Percentiles rank a stretch among this genome's conserved stretches.
phyloP scores from a whole-genome alignment of 2,113 vertebrate genomes.

The Odocoileus hemionus region DNA sequence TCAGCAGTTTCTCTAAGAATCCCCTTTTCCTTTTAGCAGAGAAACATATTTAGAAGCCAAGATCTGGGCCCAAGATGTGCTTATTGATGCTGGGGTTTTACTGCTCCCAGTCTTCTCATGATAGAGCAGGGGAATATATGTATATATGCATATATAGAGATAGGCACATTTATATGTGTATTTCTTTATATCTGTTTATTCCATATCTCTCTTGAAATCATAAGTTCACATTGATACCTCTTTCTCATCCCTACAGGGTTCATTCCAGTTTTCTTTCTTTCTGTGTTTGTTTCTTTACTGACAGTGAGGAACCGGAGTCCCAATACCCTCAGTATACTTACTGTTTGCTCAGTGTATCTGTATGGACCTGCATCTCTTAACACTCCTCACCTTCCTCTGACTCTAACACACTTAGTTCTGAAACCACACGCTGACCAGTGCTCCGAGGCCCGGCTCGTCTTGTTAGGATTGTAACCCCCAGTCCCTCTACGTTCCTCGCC shows the following conservation, averaged over 20 bases:
- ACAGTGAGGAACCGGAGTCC: neutral
- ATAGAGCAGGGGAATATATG: neutral
- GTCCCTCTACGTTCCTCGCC: accelerated
- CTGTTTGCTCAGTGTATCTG: neutral
- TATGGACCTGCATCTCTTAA: neutral
- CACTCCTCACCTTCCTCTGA: neutral
- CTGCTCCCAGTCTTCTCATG: neutral
- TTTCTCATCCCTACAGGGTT: neutral
- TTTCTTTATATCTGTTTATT: neutral
- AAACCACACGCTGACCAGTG: neutral
- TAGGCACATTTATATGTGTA: neutral
- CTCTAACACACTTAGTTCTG: neutral
- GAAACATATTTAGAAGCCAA: neutral
- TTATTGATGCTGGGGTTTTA: neutral
- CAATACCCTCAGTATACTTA: neutral
- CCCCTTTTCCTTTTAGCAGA: neutral
- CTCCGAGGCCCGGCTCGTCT: neutral
- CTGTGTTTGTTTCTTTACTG: neutral
- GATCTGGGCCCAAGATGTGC: neutral
- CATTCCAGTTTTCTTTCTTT: neutral
- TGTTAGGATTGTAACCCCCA: neutral
- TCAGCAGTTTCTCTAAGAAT: neutral
- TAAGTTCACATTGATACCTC: neutral
- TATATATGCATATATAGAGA: neutral
- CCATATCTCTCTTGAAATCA: neutral